Conservation (phyloP, 2,888 invertebrate genomes). For the Antitype chi region DNA sequence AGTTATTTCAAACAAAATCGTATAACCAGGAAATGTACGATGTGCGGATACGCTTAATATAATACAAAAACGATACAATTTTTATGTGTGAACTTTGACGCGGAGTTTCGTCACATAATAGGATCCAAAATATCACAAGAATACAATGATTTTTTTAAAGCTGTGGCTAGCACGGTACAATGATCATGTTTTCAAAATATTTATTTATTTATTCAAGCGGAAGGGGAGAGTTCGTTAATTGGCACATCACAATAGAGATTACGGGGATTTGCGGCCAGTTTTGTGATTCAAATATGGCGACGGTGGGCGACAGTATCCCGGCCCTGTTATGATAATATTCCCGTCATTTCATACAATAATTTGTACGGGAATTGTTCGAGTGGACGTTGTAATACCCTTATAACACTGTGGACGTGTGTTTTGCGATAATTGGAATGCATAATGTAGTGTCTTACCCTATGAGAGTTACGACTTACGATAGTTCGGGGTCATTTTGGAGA, state of each 20-base stretch:
- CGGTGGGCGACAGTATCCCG: conserved; percentile 82
- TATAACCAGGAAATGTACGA: conserved; percentile 26
- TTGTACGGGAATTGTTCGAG: conserved; percentile 74
- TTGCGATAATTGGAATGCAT: conserved; percentile 67
- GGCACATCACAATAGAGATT: conserved; percentile 89
- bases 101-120: conserved; percentile 53
- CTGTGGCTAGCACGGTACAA: conserved; percentile 68
- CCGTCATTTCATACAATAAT: conserved; percentile 82
- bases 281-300: conserved; percentile 88
- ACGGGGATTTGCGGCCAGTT: conserved; percentile 86
- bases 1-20: conserved; percentile 16
- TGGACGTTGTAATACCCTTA: conserved; percentile 68
- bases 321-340: conserved; percentile 89
- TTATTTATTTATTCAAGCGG: conserved; percentile 89
- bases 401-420: conserved; percentile 62
- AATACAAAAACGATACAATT: conserved; percentile 29
- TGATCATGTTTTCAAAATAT: conserved; percentile 81
- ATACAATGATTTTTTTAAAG: conserved; percentile 67
- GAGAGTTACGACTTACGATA: conserved; percentile 53
- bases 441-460: conserved; percentile 61
- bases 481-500: conserved; percentile 43
- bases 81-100: conserved; percentile 55
- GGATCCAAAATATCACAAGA: conserved; percentile 67
- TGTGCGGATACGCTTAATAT: conserved; percentile 6
- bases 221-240: conserved; percentile 89